Base-by-base conservation (phyloP, 2,888 invertebrate genomes). In the Athalia rosae region DNA sequence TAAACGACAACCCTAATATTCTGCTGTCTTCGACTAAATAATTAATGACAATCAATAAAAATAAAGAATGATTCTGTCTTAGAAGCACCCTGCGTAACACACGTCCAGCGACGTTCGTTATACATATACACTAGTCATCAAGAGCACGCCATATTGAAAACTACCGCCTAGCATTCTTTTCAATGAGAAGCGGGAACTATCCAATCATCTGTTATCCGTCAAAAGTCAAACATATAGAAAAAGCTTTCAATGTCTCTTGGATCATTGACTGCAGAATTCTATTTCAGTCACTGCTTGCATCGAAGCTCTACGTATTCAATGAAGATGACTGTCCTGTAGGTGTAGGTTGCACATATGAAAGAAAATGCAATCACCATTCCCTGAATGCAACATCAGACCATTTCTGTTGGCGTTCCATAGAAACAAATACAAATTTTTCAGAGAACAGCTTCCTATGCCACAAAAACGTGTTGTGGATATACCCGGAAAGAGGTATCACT, bases 121-220 rank as follows among this genome's bases (percentile, higher is more conserved):
- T 28, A 28, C 28, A 28, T 28, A 28, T 28, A 28, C 28, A 28
- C 81, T 69, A 83, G 82, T 83, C 82, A 83, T 83, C 81, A 79
- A 80, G 74, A 80, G 47, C 67, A 80, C 83, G 82, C 83, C 83
- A 83, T 83, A 78, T 80, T 83, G 80, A 79, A 82, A 67, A 28
- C 28, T 28, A 28, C 28, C 28, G 28, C 28, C 2, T 28, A 28
- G 28, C 1, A 28, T 28, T 28, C 28, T 28, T 28, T 28, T 28
- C 28, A 28, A 28, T 28, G 1, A 28, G 28, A 28, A 28, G 28
- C 28, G 28, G 28, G 28, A 28, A 28, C 2, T 28, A 2, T 28
- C 28, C 0, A 28, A 28, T 28, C 28, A 28, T 28, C 28, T 28
- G 28, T 28, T 28, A 28, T 2, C 28, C 28, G 28, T 28, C 28